phyloP scores from a whole-genome alignment of 2,797 vertebrate species.

The Mycteria americana region DNA sequence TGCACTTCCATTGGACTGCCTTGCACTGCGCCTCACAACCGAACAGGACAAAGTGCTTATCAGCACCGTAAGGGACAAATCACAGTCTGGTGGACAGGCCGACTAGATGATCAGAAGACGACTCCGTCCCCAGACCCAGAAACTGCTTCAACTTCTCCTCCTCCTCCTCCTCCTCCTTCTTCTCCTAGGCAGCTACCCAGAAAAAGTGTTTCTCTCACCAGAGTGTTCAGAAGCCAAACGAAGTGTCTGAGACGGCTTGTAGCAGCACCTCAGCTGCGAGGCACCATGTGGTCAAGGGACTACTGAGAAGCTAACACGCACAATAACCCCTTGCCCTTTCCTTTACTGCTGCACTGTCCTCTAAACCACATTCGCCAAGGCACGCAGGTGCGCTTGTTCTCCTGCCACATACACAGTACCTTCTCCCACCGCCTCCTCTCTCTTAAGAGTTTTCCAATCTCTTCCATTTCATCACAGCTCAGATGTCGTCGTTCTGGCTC shows the following conservation, averaged over 20 bases:
- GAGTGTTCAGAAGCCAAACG: neutral
- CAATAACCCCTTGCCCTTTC: neutral
- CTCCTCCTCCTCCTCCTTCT: neutral
- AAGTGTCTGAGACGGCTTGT: neutral
- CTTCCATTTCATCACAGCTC: constrained; percentile 60
- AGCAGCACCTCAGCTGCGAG: neutral
- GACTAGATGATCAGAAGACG: no score
- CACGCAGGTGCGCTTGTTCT: neutral
- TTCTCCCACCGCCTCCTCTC: constrained; percentile 17
- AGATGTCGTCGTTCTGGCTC: constrained; percentile 13
- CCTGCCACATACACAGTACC: neutral
- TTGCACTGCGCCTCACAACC: neutral
- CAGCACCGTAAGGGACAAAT: neutral
- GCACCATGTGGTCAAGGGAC: neutral
- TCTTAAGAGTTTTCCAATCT: constrained; percentile 15
- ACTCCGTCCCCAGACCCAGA: no score
- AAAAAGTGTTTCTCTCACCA: neutral
- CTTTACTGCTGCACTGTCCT: neutral
- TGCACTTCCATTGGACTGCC: neutral
- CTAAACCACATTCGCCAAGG: neutral
- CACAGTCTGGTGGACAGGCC: neutral
- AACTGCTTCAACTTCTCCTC: neutral
- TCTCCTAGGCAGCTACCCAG: neutral
- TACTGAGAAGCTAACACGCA: neutral
- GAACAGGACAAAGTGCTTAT: neutral